Evolutionary conservation across 2,113 vertebrate genomes (phyloP), one percentile per base, ranked within the genome.

Genomic region (Channa maculata): DNA sequence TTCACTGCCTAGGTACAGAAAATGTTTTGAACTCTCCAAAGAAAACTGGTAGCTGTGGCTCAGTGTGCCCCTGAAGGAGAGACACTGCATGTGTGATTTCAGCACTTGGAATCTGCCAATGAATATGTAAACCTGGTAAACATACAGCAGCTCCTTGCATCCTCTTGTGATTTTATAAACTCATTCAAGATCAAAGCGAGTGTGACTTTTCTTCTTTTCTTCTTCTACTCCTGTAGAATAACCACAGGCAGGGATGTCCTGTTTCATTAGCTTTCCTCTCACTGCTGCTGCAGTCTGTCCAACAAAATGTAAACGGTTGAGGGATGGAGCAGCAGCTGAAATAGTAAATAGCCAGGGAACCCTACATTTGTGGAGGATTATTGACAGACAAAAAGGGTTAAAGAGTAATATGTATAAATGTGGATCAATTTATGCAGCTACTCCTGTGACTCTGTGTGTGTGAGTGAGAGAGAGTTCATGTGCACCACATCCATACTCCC

Each of bases 251-350:
- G 84, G 79, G 33, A 71, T 81, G 85, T 90, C 85, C 74, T 77
- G 78, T 91, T 89, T 79, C 82, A 86, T 89, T 79, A 86, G 87
- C 82, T 84, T 83, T 88, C 83, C 81, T 61, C 87, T 84, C 81
- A 63, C 71, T 53, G 59, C 66, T 55, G 63, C 79, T n/a, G 55
- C 75, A 2, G 46, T 61, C 67, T 71, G 79, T 77, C 80, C 71
- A 14, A 78, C 85, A 75, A 69, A 86, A 86, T 65, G 81, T 58
- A 80, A 39, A 71, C 43, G 75, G 71, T 76, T 45, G 79, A 83
- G 86, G 66, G 77, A 65, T 36, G 13, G 75, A 59, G 80, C 76
- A 10, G 64, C 87, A 84, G 81, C 86, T 86, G 79, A 86, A 86
- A 86, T 63, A 81, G 85, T 85, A 91, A 87, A 83, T 2, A 77